These are phyloP conservation scores for Phacellophora camtschatica DNA, from an alignment of 30 jellyfish, hydroid and myxozoan species.

Conservation along the genomic window DNA sequence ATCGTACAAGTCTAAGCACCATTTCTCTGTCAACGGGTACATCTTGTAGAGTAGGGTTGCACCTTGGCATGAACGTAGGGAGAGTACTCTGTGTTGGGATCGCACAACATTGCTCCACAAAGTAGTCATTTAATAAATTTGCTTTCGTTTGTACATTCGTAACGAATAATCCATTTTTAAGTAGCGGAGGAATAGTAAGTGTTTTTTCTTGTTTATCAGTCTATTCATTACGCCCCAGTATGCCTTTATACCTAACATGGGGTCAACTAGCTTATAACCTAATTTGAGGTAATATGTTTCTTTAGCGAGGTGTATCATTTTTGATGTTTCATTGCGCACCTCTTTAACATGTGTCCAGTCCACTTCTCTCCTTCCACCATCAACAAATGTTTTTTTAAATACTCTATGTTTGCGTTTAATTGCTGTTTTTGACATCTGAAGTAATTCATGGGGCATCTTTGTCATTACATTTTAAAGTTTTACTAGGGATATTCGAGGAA, in stretches of 20 bases:
- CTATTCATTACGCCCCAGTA: conserved; percentile 17
- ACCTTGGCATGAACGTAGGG: background rate
- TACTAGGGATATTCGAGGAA: conserved; percentile 4
- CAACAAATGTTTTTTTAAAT: background rate
- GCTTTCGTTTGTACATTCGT: background rate
- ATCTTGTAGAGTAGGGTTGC: background rate
- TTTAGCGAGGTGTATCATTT: background rate
- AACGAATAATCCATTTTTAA: background rate
- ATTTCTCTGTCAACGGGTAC: background rate
- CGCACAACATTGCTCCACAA: background rate
- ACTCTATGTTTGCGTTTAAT: conserved; percentile 36
- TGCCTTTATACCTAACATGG: conserved; percentile 2
- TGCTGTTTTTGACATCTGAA: conserved; percentile 18
- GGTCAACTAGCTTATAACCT: conserved; percentile 19
- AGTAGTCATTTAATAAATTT: background rate
- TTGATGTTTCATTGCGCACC: conserved; percentile 14
- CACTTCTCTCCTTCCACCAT: conserved; percentile 14
- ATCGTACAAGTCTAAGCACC: too few relatives aligned
- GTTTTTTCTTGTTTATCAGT: background rate
- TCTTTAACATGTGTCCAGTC: conserved; percentile 20
- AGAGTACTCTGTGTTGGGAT: background rate
- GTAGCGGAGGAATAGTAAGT: conserved; percentile 1
- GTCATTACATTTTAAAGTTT: conserved; percentile 5
- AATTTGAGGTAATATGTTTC: background rate
- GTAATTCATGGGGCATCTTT: conserved; percentile 30